phyloP scores from a whole-genome alignment of 2,113 vertebrate species.

The Neotoma lepida region DNA sequence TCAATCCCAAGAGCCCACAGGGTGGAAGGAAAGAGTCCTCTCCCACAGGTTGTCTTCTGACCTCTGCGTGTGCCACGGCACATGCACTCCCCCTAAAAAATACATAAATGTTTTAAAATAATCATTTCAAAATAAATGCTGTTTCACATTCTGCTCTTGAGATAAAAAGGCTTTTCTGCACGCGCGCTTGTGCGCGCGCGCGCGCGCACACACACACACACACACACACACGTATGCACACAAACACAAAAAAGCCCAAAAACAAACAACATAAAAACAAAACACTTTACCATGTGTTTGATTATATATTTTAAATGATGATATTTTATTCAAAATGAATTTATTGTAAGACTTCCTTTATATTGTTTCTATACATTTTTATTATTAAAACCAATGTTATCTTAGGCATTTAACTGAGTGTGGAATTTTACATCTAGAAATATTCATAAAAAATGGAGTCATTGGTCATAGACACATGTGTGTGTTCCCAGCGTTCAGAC shows the following conservation, averaged over 20 bases:
- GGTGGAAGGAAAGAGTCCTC: background rate
- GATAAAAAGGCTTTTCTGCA: background rate
- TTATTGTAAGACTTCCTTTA: background rate
- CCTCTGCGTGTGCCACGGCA: background rate
- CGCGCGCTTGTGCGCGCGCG: no score
- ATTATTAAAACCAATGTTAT: slow-evolving; percentile 37
- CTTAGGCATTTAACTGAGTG: slow-evolving; percentile 3
- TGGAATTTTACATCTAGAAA: slow-evolving; percentile 44
- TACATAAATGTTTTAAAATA: background rate
- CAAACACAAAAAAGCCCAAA: background rate
- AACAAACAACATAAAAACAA: background rate
- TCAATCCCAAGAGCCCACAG: background rate
- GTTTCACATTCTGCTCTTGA: background rate
- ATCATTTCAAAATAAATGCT: background rate
- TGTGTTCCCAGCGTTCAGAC: background rate
- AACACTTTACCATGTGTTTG: background rate
- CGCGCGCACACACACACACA: no score
- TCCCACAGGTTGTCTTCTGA: background rate
- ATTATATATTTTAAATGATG: slow-evolving; percentile 34
- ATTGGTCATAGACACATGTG: background rate
- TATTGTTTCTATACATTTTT: background rate
- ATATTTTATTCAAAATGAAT: slow-evolving; percentile 1
- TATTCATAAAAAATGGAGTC: slow-evolving; percentile 9
- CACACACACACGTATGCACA: no score
- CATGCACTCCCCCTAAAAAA: background rate